Percentiles rank a stretch among this genome's conserved stretches.
phyloP scores from a whole-genome alignment of 64 coral and sea anemone species.

The Platygyra sinensis region DNA sequence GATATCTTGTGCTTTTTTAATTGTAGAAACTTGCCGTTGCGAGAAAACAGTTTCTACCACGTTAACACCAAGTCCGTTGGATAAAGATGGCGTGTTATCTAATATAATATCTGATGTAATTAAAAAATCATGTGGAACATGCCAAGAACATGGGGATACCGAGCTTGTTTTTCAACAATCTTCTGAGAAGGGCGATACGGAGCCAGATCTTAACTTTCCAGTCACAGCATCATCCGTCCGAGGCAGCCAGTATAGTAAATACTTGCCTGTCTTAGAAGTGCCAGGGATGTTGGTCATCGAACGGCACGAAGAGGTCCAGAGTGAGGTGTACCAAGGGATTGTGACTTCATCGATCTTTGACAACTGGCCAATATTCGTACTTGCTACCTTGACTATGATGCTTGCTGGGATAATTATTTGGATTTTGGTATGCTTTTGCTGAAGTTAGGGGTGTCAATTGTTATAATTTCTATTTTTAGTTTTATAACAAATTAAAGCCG shows the following conservation, averaged over 20 bases:
- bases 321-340: not conserved
- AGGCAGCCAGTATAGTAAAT: not conserved
- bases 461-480: no score
- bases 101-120: not conserved
- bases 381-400: constrained; percentile 7
- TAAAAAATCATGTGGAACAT: constrained; percentile 4
- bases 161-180: not conserved
- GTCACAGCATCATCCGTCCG: not conserved
- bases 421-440: constrained; percentile 59
- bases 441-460: no score
- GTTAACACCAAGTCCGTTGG: not conserved
- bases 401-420: constrained; percentile 37
- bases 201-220: not conserved
- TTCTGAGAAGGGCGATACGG: not conserved
- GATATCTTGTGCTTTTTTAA: no score
- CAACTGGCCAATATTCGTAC: constrained; percentile 21
- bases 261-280: constrained; percentile 14
- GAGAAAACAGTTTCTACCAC: not conserved
- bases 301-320: not conserved
- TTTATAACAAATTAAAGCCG: no score
- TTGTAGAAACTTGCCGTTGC: constrained; percentile 9
- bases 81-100: not conserved
- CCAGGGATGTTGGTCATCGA: constrained; percentile 30
- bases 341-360: constrained; percentile 22
- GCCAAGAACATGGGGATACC: not conserved